A percentile compares a stretch with the other conserved stretches of the same genome.
Conservation (phyloP, 2,888 invertebrate genomes). For the Drosophila putrida region DNA sequence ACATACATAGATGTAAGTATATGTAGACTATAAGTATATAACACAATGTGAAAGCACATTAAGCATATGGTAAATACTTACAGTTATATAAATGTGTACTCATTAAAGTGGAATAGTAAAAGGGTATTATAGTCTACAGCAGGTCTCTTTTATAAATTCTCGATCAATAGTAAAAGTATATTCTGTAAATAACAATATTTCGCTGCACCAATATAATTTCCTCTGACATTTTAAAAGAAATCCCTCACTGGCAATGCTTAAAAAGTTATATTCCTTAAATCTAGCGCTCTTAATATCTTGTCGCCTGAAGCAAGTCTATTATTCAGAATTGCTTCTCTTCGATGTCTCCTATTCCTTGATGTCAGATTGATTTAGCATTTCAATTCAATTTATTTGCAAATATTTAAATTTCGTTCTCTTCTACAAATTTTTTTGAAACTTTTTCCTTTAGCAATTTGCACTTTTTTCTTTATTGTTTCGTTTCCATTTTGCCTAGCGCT, state of each 20-base stretch:
- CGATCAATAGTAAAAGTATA: neutral
- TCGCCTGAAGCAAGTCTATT: neutral
- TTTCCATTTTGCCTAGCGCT: constrained; percentile 14
- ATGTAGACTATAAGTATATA: constrained; percentile 1
- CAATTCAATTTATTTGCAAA: constrained; percentile 37
- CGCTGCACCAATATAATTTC: neutral
- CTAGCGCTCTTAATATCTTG: too few species aligned
- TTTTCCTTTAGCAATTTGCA: constrained; percentile 25
- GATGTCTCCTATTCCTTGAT: constrained; percentile 7
- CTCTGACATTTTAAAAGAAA: too few species aligned
- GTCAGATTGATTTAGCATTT: constrained; percentile 28
- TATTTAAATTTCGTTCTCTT: constrained; percentile 27
- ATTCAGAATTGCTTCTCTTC: neutral
- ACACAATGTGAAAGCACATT: constrained; percentile 12
- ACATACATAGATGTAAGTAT: constrained; percentile 3
- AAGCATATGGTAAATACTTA: constrained; percentile 14
- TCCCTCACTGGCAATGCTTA: too few species aligned
- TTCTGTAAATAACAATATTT: too few species aligned
- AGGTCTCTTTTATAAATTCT: neutral
- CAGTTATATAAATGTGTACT: neutral
- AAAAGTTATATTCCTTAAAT: too few species aligned
- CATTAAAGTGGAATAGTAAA: neutral
- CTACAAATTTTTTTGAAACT: constrained; percentile 17
- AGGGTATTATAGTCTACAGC: neutral
- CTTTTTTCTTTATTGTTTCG: constrained; percentile 17